Evolutionary conservation across 2,797 vertebrate genomes (phyloP).

Genomic region (Ambastaia sidthimunki): DNA sequence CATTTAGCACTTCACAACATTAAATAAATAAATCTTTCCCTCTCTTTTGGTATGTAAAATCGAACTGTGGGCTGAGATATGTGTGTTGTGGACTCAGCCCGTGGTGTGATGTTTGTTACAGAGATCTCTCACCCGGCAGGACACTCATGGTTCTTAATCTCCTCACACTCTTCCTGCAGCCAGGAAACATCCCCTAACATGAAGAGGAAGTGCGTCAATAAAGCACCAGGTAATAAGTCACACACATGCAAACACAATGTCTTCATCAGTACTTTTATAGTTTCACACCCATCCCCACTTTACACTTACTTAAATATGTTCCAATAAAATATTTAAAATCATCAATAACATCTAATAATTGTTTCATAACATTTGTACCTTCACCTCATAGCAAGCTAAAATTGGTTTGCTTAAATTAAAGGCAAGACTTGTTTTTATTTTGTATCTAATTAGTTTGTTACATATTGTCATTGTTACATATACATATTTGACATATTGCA

Average conservation of each 20-base stretch:
- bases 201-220: constrained; percentile 10
- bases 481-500: too few relatives aligned
- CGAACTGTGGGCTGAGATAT: background rate
- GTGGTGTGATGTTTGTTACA: constrained; percentile 31
- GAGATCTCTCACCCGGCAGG: constrained; percentile 85
- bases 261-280: background rate
- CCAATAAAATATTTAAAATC: background rate
- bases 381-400: too few relatives aligned
- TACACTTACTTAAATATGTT: background rate
- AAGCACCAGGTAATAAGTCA: background rate
- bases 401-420: too few relatives aligned
- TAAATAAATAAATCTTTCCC: background rate
- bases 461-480: too few relatives aligned
- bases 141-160: constrained; percentile 88
- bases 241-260: background rate
- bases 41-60: constrained; percentile 40
- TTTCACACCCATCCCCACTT: background rate
- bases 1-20: background rate
- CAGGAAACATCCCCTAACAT: constrained; percentile 87
- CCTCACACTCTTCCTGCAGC: constrained; percentile 95
- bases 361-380: too few relatives aligned
- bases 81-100: constrained; percentile 3
- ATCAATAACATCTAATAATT: too few relatives aligned
- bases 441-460: too few relatives aligned
- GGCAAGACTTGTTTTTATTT: too few relatives aligned